Evolutionary conservation across 1,140 invertebrate species (phyloP).

Genomic region (Penaeus chinensis): DNA sequence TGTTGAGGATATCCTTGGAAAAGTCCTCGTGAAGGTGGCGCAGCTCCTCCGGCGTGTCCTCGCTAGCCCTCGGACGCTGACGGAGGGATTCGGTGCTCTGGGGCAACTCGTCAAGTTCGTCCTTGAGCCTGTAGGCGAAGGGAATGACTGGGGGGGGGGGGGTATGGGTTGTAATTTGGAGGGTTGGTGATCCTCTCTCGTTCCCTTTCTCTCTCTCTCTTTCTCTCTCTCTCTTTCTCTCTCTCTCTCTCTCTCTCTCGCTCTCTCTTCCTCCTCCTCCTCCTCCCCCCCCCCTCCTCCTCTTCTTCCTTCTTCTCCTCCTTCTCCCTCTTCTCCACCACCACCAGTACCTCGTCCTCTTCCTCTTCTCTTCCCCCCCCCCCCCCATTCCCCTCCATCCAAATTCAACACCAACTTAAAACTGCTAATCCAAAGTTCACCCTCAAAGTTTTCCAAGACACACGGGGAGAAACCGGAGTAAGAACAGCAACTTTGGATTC

Average conservation of each 20-base stretch:
- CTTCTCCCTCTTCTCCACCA: conserved; percentile 30
- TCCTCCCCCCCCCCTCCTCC: too few relatives aligned
- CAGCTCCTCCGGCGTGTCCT: conserved; percentile 55
- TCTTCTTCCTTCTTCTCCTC: neutral
- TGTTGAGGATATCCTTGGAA: conserved; percentile 50
- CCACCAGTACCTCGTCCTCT: conserved; percentile 5
- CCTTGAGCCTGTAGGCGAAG: conserved; percentile 43
- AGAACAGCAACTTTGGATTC: too few relatives aligned
- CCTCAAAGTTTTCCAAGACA: neutral
- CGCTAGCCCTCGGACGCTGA: conserved; percentile 46
- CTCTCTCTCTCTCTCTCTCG: too few relatives aligned
- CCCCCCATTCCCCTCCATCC: too few relatives aligned
- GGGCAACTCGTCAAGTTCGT: conserved; percentile 56
- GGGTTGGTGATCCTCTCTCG: too few relatives aligned
- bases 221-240: too few relatives aligned
- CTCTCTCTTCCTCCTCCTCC: too few relatives aligned
- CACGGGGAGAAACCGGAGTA: too few relatives aligned
- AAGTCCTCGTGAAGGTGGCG: conserved; percentile 61
- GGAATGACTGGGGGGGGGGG: neutral
- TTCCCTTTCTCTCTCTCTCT: too few relatives aligned
- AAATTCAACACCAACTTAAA: too few relatives aligned
- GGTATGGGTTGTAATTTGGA: neutral
- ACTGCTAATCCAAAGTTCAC: too few relatives aligned
- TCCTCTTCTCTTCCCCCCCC: too few relatives aligned
- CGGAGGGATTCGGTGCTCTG: conserved; percentile 48